Conservation (phyloP, 2,113 vertebrate species). For the Lucifuga dentata region DNA sequence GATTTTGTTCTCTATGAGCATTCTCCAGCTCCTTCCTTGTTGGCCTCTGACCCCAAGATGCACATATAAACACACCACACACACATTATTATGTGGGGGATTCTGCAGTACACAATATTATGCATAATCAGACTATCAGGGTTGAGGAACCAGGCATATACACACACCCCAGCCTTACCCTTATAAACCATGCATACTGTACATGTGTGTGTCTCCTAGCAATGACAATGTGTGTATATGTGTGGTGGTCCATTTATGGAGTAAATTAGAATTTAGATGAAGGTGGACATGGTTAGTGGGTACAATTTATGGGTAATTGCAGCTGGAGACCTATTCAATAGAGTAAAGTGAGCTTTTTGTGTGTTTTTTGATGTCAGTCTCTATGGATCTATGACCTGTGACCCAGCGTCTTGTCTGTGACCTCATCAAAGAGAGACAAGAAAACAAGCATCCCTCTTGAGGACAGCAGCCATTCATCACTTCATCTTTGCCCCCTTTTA, state of each 20-base stretch:
- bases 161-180: slow-evolving; percentile 36
- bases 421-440: slow-evolving; percentile 78
- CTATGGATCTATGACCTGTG: slow-evolving; percentile 63
- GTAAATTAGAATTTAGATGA: slow-evolving; percentile 46
- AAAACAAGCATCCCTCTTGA: slow-evolving; percentile 75
- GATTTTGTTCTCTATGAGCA: slow-evolving; percentile 61
- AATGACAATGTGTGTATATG: not conserved
- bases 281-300: slow-evolving; percentile 59
- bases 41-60: slow-evolving; percentile 57
- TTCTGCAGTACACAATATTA: slow-evolving; percentile 53
- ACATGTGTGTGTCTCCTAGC: not conserved
- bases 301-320: slow-evolving; percentile 74
- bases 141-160: slow-evolving; percentile 1
- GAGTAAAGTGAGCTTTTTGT: slow-evolving; percentile 74
- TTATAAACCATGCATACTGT: not conserved
- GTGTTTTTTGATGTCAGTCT: slow-evolving; percentile 71
- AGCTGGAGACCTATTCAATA: slow-evolving; percentile 70
- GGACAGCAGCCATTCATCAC: slow-evolving; percentile 76
- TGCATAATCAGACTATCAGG: slow-evolving; percentile 28
- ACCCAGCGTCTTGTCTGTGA: slow-evolving; percentile 73
- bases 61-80: slow-evolving; percentile 47
- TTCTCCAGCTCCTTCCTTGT: slow-evolving; percentile 54
- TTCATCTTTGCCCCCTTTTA: slow-evolving; percentile 75
- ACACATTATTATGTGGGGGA: slow-evolving; percentile 45
- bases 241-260: slow-evolving; percentile 25